Conservation (phyloP, 2,797 vertebrate species). For the Coendou prehensilis region DNA sequence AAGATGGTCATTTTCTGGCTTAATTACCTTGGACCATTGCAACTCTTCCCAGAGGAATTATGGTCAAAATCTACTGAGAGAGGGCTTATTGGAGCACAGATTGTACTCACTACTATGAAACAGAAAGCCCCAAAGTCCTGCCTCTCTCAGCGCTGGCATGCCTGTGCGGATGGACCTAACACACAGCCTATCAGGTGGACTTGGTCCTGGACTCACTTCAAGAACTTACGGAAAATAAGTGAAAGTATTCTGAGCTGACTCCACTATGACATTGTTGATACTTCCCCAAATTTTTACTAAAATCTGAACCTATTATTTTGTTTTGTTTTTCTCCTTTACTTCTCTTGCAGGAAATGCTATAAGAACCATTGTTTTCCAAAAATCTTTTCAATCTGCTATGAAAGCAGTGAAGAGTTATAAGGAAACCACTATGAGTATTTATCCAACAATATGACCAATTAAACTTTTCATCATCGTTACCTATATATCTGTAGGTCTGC, state of each 20-base stretch:
- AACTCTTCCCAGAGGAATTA: background rate
- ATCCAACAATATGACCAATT: background rate
- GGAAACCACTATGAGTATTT: background rate
- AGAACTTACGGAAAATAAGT: background rate
- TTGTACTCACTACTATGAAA: background rate
- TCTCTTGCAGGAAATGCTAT: background rate
- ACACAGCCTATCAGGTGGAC: rapidly evolving
- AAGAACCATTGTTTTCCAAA: background rate
- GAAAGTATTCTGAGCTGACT: background rate
- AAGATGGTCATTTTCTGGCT: conserved; percentile 20
- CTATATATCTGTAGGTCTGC: background rate
- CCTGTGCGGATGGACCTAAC: rapidly evolving
- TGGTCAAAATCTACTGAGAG: background rate
- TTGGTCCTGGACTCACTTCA: rapidly evolving
- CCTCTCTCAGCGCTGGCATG: background rate
- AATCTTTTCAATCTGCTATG: background rate
- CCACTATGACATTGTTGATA: background rate
- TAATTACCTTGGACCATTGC: conserved; percentile 43
- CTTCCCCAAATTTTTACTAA: background rate
- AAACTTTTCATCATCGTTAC: background rate
- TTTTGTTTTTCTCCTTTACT: background rate
- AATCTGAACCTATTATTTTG: background rate
- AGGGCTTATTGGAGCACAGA: background rate
- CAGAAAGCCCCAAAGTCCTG: background rate
- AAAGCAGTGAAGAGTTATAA: background rate